Evolutionary conservation across 1,140 invertebrate genomes (phyloP).

Genomic region (Cheumatopsyche charites): DNA sequence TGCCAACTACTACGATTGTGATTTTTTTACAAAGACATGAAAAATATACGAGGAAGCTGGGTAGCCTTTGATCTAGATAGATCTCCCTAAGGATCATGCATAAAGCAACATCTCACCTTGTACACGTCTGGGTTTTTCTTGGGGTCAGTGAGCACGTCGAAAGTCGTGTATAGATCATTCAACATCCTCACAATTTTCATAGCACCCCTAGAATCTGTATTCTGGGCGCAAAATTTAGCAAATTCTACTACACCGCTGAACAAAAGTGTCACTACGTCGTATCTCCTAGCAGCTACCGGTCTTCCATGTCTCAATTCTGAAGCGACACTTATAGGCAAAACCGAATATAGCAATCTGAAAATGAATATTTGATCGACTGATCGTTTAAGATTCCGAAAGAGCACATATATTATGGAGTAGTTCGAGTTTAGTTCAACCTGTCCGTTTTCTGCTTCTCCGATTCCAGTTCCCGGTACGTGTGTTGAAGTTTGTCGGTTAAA

Average conservation of each 20-base stretch:
- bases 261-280: conserved; percentile 87
- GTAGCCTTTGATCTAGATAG: conserved; percentile 3
- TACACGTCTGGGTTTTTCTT: conserved; percentile 92
- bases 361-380: conserved; percentile 4
- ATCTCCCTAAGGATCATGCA: not conserved
- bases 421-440: conserved; percentile 64
- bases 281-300: conserved; percentile 83
- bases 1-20: not conserved
- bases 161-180: conserved; percentile 89
- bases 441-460: conserved; percentile 97
- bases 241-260: conserved; percentile 96
- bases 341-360: conserved; percentile 87
- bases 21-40: conserved; percentile 4
- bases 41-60: too few relatives aligned
- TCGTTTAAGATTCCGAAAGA: conserved; percentile 4
- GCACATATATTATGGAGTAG: not conserved
- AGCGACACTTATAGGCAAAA: conserved; percentile 90
- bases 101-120: too few relatives aligned
- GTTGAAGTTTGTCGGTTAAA: conserved; percentile 94
- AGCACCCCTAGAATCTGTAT: conserved; percentile 84
- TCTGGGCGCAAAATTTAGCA: conserved; percentile 82
- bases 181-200: conserved; percentile 94
- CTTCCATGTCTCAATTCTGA: conserved; percentile 89
- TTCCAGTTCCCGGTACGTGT: conserved; percentile 93
- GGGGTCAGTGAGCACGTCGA: conserved; percentile 90